These are phyloP conservation scores for Drosophila colorata DNA, from an alignment of 2,888 invertebrate genomes.

Conservation along the genomic window DNA sequence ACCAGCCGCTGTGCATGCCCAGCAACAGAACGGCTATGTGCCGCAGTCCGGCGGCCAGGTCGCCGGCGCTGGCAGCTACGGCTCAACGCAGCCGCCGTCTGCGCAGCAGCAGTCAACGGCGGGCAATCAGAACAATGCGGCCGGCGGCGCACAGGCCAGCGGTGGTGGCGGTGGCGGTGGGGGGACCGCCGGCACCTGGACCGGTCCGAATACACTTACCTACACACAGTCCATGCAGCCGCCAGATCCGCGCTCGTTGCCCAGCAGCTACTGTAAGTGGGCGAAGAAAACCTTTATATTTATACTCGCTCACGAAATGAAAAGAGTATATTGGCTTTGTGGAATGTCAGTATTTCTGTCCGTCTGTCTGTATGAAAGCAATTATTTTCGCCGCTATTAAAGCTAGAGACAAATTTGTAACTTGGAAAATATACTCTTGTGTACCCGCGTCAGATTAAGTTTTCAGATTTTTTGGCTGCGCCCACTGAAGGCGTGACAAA, in stretches of 20 bases:
- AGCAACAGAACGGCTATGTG: conserved; percentile 84
- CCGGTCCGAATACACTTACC: conserved; percentile 95
- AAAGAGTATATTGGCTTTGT: no score
- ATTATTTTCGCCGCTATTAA: no score
- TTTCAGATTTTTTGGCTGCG: no score
- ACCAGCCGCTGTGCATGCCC: conserved; percentile 35
- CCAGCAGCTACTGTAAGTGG: conserved; percentile 88
- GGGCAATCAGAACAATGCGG: conserved; percentile 62
- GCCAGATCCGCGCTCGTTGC: conserved; percentile 88
- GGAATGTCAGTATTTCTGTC: no score
- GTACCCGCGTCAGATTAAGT: no score
- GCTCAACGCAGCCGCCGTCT: conserved; percentile 46
- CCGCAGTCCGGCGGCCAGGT: conserved; percentile 68
- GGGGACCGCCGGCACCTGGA: conserved; percentile 90
- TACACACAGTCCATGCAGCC: conserved; percentile 96
- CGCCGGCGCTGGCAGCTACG: conserved; percentile 61
- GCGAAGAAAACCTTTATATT: no score
- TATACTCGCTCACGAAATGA: no score
- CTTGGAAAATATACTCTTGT: no score
- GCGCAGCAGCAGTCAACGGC: conserved; percentile 58
- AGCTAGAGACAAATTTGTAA: no score
- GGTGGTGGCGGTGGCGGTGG: conserved; percentile 76
- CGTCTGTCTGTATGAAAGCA: no score
- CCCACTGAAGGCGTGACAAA: no score
- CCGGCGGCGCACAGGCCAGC: conserved; percentile 58